Evolutionary conservation across 2,888 invertebrate species (phyloP).

Genomic region (Heliconius charithonia): DNA sequence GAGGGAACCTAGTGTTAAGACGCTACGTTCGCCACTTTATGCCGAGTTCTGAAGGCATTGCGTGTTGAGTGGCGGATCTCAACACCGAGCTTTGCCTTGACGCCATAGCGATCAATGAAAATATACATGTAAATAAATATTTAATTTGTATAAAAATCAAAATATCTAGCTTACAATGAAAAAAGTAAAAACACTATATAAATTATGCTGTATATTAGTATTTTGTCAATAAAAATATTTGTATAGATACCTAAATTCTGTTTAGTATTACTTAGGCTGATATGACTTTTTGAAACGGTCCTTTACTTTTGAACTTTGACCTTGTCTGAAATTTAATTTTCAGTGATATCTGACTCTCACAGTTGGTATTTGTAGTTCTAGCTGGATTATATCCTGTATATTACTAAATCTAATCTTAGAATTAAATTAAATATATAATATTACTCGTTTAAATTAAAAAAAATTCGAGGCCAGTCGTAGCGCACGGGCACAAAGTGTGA

Average conservation of each 20-base stretch:
- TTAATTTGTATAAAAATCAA: too few species aligned
- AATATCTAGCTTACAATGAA: not conserved
- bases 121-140: too few species aligned
- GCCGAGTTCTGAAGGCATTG: too few species aligned
- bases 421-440: not conserved
- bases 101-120: too few species aligned
- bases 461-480: too few species aligned
- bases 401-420: not conserved
- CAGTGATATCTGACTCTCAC: not conserved
- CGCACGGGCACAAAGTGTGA: too few species aligned
- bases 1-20: too few species aligned
- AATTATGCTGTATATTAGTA: not conserved
- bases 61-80: too few species aligned
- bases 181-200: not conserved
- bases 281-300: not conserved
- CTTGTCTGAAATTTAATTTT: not conserved
- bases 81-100: too few species aligned
- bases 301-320: constrained; percentile 3
- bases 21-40: too few species aligned
- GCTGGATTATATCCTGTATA: not conserved
- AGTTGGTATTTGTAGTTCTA: not conserved
- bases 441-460: too few species aligned
- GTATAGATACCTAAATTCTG: not conserved
- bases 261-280: constrained; percentile 2
- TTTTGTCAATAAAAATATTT: not conserved